These are phyloP conservation scores for Limnephilus lunatus DNA, from an alignment of 2,888 invertebrate genomes.

Conservation along the genomic window DNA sequence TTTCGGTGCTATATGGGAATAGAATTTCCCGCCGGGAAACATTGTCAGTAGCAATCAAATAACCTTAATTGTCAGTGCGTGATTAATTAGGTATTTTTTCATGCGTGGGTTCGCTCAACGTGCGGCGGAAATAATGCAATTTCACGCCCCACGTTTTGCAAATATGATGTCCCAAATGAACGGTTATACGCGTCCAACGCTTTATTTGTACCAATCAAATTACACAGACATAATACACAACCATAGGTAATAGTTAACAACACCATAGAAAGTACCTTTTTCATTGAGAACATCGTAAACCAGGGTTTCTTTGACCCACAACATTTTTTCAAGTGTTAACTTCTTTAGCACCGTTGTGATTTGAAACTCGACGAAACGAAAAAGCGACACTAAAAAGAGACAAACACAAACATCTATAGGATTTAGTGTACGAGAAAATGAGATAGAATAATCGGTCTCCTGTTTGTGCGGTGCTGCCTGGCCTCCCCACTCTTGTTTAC, in stretches of 20 bases:
- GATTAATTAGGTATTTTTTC: not conserved
- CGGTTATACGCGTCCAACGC: not conserved
- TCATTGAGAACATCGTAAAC: not conserved
- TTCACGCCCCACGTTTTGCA: not conserved
- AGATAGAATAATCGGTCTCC: too few relatives aligned
- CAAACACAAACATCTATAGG: too few relatives aligned
- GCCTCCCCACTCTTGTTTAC: too few relatives aligned
- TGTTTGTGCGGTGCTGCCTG: too few relatives aligned
- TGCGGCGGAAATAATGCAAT: not conserved
- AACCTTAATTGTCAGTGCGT: not conserved
- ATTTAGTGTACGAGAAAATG: too few relatives aligned
- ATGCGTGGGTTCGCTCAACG: not conserved
- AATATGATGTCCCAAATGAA: not conserved
- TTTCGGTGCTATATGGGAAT: not conserved
- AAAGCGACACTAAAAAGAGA: too few relatives aligned
- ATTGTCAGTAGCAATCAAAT: slow-evolving; percentile 27
- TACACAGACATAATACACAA: not conserved
- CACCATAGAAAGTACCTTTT: not conserved
- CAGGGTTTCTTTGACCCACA: too few relatives aligned
- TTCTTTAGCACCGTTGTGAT: too few relatives aligned
- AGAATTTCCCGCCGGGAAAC: not conserved
- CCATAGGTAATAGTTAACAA: too few relatives aligned
- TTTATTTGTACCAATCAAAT: not conserved
- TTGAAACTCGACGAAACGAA: too few relatives aligned
- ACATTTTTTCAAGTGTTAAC: too few relatives aligned